Evolutionary conservation across 2,888 invertebrate genomes (phyloP).

Genomic region (Perdita meconis): DNA sequence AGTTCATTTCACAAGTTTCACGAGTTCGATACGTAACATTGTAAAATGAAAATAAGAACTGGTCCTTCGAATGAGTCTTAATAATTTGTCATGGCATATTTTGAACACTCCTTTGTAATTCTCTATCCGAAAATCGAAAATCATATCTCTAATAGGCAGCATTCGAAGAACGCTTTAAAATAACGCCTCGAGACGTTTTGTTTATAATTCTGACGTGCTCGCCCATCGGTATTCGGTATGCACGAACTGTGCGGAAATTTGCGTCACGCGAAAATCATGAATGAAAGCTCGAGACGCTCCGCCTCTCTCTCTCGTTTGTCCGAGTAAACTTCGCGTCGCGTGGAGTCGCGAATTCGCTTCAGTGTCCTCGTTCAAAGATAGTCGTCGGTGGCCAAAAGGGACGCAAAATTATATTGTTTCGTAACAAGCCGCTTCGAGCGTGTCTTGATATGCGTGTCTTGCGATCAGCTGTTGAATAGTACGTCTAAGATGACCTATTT

Average conservation of each 20-base stretch:
- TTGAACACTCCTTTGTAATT: too few species aligned
- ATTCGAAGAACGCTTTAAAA: slow-evolving; percentile 1
- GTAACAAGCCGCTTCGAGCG: slow-evolving; percentile 14
- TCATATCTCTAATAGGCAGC: not conserved
- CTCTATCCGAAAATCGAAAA: too few species aligned
- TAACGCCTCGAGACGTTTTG: slow-evolving; percentile 3
- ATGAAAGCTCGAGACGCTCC: slow-evolving; percentile 33
- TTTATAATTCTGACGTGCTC: slow-evolving; percentile 20
- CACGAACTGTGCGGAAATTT: not conserved
- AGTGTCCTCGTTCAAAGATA: slow-evolving; percentile 44
- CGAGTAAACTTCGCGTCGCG: not conserved
- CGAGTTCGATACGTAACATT: too few species aligned
- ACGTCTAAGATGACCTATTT: slow-evolving; percentile 36
- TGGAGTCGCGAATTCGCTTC: slow-evolving; percentile 12
- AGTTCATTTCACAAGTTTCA: too few species aligned
- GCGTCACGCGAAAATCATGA: slow-evolving; percentile 50
- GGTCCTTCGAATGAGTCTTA: too few species aligned
- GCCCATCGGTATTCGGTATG: not conserved
- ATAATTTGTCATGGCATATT: too few species aligned
- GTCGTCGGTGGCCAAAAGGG: slow-evolving; percentile 38
- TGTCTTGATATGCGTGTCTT: slow-evolving; percentile 15
- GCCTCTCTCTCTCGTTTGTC: not conserved
- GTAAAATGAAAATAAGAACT: too few species aligned
- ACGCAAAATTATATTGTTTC: slow-evolving; percentile 45
- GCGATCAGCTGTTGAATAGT: slow-evolving; percentile 24